Percentiles rank a stretch among this genome's conserved stretches.
Conservation (phyloP, 1,140 invertebrate genomes). For the Drosophila tropicalis region DNA sequence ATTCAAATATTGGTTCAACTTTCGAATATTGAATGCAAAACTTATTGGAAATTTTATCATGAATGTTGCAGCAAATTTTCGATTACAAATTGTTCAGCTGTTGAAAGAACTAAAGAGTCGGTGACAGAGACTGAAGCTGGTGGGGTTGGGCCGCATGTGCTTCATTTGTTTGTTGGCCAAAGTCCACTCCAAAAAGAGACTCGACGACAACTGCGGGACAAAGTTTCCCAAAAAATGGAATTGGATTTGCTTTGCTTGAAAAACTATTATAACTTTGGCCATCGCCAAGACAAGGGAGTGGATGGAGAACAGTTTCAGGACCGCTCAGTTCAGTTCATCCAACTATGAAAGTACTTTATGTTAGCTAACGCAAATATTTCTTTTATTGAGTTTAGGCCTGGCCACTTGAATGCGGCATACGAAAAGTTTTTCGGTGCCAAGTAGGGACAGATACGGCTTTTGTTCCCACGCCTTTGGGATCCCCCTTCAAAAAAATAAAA, state of each 20-base stretch:
- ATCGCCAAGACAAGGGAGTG: constrained; percentile 10
- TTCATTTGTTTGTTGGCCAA: constrained; percentile 75
- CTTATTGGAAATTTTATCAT: constrained; percentile 62
- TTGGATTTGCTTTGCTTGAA: constrained; percentile 80
- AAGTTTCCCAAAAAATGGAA: constrained; percentile 75
- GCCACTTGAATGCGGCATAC: constrained; percentile 50
- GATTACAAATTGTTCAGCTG: constrained; percentile 59
- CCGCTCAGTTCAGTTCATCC: constrained; percentile 73
- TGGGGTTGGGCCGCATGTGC: constrained; percentile 50
- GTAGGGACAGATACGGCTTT: constrained; percentile 50
- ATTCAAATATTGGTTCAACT: constrained; percentile 52
- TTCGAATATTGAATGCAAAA: neutral
- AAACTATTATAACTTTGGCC: constrained; percentile 77
- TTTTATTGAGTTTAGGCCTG: constrained; percentile 72
- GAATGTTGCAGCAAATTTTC: constrained; percentile 66
- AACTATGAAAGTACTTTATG: constrained; percentile 81
- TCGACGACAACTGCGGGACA: constrained; percentile 59
- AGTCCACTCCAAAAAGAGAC: constrained; percentile 38
- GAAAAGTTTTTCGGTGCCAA: constrained; percentile 59
- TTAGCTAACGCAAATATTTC: constrained; percentile 81
- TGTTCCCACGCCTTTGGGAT: constrained; percentile 33
- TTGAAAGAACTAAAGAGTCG: constrained; percentile 25
- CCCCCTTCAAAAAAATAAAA: constrained; percentile 7
- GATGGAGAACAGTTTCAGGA: neutral
- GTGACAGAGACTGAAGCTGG: constrained; percentile 9